phyloP scores from a whole-genome alignment of 2,888 invertebrate genomes.

The Drosophila testacea region DNA sequence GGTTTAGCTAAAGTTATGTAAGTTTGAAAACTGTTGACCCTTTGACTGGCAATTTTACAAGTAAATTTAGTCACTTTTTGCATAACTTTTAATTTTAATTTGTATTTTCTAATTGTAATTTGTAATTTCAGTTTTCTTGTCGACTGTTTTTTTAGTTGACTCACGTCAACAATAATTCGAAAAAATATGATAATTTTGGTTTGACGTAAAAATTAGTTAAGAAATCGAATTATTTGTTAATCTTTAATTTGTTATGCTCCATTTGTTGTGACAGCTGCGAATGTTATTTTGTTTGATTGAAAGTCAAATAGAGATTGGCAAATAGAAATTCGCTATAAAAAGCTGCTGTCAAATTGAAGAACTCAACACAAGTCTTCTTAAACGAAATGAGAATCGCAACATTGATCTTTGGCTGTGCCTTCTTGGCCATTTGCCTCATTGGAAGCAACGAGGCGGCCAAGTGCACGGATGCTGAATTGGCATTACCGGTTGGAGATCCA shows the following conservation, averaged over 20 bases:
- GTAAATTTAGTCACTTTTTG: no score
- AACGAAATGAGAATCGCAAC: conserved; percentile 10
- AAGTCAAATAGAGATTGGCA: conserved; percentile 3
- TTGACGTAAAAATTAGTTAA: no score
- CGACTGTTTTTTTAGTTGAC: no score
- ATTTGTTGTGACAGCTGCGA: conserved; percentile 18
- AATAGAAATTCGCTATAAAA: conserved; percentile 20
- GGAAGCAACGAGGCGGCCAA: background rate
- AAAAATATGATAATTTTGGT: no score
- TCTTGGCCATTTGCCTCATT: conserved; percentile 8
- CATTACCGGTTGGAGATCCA: background rate
- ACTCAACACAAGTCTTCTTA: background rate
- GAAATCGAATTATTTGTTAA: conserved; percentile 1
- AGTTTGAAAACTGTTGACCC: no score
- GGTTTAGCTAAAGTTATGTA: no score
- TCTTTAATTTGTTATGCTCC: background rate
- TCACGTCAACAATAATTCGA: no score
- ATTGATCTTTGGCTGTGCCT: conserved; percentile 4
- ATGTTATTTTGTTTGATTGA: background rate
- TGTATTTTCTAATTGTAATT: no score
- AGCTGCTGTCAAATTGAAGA: background rate
- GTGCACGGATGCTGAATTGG: conserved; percentile 1
- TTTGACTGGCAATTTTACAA: no score
- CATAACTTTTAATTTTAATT: no score
- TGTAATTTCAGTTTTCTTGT: no score